Evolutionary conservation across 2,797 vertebrate genomes (phyloP), one percentile per base, ranked within the genome.

Genomic region (Gymnoscopelus braueri): DNA sequence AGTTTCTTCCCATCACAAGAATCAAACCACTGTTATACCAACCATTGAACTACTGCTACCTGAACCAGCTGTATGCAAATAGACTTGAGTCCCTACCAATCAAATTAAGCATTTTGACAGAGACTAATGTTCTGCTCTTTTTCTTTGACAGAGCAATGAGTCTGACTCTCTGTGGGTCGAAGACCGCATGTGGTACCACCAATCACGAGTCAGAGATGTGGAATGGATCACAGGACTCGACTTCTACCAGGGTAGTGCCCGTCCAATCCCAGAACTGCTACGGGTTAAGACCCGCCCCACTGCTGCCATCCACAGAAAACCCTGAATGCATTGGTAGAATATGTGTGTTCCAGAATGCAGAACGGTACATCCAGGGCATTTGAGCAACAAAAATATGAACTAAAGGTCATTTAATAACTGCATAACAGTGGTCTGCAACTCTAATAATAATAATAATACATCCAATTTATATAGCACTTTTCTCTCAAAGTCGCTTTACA

Each of bases 161-260:
- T 63, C 68, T 0, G 92, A 87, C 24, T 77, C 87, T 0, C 4
- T 48, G 0, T 94, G 94, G 93, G 93, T 90, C 1, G 94, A 95
- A 44, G 89, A 93, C 61, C 86, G 83, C 63, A 77, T 94, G 62
- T 95, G 94, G 94, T 93, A 93, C 81, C 94, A 95, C 65, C 92
- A 92, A 19, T 67, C 90, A 1, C 90, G 92, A 0, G 91, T 95
- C 66, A 80, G 85, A 71, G 94, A 95, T 39, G 80, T 95, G 0
- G 94, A 95, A 72, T 91, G 87, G 92, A 82, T 94, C 69, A 86
- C 93, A 0, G 94, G 94, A 11, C 49, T 95, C 71, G 90, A 94
- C 63, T 90, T 94, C 32, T 94, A 92, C 51, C 91, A 91, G 62
- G 85, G 64, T 29, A 93, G 93, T 74, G 9, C 2, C 7, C 85